Evolutionary conservation across 2,888 invertebrate species (phyloP).

Genomic region (Diploptera punctata): DNA sequence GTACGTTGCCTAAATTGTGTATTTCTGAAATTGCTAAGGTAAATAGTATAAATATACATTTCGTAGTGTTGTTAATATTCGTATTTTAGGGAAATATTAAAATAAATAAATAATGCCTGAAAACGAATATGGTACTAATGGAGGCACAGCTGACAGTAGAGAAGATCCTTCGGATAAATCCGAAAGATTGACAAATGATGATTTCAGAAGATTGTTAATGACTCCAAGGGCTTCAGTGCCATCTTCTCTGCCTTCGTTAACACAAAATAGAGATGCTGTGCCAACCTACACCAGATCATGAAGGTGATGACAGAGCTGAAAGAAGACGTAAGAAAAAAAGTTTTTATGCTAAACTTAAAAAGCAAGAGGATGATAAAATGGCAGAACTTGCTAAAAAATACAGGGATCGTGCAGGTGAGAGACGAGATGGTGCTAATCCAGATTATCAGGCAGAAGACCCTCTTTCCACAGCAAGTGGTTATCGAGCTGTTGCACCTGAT

Average conservation of each 20-base stretch:
- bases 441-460: constrained; percentile 86
- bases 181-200: constrained; percentile 92
- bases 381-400: constrained; percentile 95
- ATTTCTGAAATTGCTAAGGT: no score
- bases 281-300: constrained; percentile 47
- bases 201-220: constrained; percentile 94
- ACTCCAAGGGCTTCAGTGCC: constrained; percentile 84
- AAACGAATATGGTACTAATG: constrained; percentile 23
- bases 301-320: constrained; percentile 77
- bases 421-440: constrained; percentile 83
- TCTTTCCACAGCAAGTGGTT: constrained; percentile 84
- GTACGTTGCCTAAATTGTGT: no score
- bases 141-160: constrained; percentile 12
- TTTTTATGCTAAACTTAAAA: constrained; percentile 91
- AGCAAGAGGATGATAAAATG: constrained; percentile 93
- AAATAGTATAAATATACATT: no score
- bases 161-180: constrained; percentile 37
- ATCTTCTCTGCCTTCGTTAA: constrained; percentile 52
- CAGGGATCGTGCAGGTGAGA: constrained; percentile 87
- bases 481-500: constrained; percentile 96
- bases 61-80: no score
- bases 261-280: constrained; percentile 46
- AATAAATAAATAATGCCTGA: no score
- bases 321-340: constrained; percentile 92
- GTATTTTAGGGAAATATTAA: no score